Conservation (phyloP, 2,888 invertebrate genomes). For the Lucinisca nassula region DNA sequence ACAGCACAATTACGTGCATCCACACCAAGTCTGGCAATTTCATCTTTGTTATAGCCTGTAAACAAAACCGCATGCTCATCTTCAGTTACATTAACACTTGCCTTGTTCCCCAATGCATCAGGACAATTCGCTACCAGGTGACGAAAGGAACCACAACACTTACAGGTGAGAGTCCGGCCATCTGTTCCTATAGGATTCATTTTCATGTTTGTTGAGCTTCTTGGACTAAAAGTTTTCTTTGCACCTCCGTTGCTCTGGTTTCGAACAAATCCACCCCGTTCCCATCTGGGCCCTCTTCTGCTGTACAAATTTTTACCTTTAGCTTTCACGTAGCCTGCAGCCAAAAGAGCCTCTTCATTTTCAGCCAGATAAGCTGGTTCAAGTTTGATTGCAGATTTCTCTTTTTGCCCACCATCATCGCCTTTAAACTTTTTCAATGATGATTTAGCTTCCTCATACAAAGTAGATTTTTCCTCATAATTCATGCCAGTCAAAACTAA, state of each 20-base stretch:
- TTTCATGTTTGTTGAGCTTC: no score
- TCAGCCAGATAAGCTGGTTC: conserved; percentile 44
- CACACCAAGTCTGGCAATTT: background rate
- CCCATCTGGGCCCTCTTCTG: no score
- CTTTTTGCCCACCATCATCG: background rate
- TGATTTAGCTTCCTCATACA: conserved; percentile 32
- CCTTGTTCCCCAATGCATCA: conserved; percentile 15
- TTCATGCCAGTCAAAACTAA: conserved; percentile 55
- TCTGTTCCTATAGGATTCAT: conserved; percentile 47
- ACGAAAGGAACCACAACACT: conserved; percentile 54
- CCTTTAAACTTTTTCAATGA: background rate
- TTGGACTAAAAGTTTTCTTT: no score
- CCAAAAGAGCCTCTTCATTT: conserved; percentile 32
- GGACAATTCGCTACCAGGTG: conserved; percentile 50
- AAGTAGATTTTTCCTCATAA: conserved; percentile 39
- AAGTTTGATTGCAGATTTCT: conserved; percentile 36
- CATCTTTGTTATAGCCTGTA: conserved; percentile 41
- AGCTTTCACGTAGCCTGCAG: conserved; percentile 31
- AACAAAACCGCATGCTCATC: conserved; percentile 44
- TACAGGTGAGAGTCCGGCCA: conserved; percentile 47
- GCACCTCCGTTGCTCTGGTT: no score
- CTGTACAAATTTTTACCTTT: no score
- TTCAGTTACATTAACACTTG: background rate
- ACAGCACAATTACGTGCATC: conserved; percentile 8
- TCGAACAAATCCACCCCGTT: no score